Percentiles rank a stretch among this genome's conserved stretches.
phyloP scores from a whole-genome alignment of 1,140 invertebrate genomes.

The Drosophila prosaltans region DNA sequence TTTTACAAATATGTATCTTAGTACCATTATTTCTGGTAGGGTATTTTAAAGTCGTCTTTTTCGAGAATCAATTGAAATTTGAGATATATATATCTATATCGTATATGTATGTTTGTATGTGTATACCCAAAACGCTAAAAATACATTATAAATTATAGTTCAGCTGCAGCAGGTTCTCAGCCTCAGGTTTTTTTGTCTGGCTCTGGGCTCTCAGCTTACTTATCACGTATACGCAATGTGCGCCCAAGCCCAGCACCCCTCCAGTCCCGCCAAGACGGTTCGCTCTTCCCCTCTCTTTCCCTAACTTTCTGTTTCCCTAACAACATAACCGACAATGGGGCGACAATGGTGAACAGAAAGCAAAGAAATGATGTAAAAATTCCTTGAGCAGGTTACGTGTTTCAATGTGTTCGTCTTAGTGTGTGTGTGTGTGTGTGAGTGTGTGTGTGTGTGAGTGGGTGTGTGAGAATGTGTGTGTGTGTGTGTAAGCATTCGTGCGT shows the following conservation, averaged over 20 bases:
- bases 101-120: background rate
- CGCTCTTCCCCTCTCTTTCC: background rate
- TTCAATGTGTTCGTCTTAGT: conserved; percentile 27
- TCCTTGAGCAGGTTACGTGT: conserved; percentile 48
- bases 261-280: background rate
- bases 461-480: conserved; percentile 6
- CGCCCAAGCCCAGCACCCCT: background rate
- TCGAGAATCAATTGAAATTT: no score
- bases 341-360: conserved; percentile 68
- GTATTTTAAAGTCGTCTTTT: background rate
- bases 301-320: background rate
- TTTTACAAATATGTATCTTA: background rate
- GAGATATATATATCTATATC: background rate
- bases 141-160: conserved; percentile 78
- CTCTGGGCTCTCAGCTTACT: conserved; percentile 18
- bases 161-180: conserved; percentile 35
- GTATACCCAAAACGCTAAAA: conserved; percentile 40
- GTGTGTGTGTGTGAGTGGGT: conserved; percentile 1
- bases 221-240: conserved; percentile 71
- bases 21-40: background rate
- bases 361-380: conserved; percentile 62
- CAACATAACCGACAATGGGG: conserved; percentile 27
- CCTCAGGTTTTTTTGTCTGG: conserved; percentile 5
- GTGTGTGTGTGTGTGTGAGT: background rate
- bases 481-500: conserved; percentile 63